Evolutionary conservation across 2,113 vertebrate species (phyloP), one percentile per base, ranked within the genome.

Genomic region (Calonectris borealis): DNA sequence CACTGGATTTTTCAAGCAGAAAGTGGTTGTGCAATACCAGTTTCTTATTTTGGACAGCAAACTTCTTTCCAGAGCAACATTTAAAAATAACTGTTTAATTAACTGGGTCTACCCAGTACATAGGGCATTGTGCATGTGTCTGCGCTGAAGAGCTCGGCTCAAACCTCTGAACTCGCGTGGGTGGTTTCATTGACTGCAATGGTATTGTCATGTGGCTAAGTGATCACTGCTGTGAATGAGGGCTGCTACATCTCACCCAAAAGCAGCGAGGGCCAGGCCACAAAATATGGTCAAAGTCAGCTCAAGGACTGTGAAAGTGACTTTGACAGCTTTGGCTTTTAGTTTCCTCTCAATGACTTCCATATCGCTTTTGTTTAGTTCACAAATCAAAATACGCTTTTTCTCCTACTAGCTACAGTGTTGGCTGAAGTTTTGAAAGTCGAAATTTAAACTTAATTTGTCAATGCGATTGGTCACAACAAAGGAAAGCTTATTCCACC

Each of bases 181-280:
- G 95, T 95, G 78, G 91, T 90, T 96, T 96, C 94, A 94, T 81
- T 94, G 95, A 97, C 87, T 91, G 84, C 51, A 55, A 6, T 42
- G 78, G 57, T 54, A 85, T 80, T 93, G 75, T 91, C 94, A 40
- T 72, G 86, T 82, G 88, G 69, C 76, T 57, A 51, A 87, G 62
- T 9, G 52, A 83, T 94, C 55, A 15, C 75, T 90, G 83, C 66
- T 89, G 61, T 76, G 81, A 91, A 49, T 57, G 78, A 88, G 38
- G 60, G 62, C 79, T 96, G 78, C 86, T 93, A 25, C 85, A 64
- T 95, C 93, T 95, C 91, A 31, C 91, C 95, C 96, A 91, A 96
- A 94, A 94, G 62, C 66, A 94, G 46, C 9, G 2, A 91, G 40
- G 64, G 91, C 94, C 95, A 90, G 94, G 87, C 91, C 94, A 70